Conservation (phyloP, 2,888 invertebrate species). For the Strigamia transsilvanica region DNA sequence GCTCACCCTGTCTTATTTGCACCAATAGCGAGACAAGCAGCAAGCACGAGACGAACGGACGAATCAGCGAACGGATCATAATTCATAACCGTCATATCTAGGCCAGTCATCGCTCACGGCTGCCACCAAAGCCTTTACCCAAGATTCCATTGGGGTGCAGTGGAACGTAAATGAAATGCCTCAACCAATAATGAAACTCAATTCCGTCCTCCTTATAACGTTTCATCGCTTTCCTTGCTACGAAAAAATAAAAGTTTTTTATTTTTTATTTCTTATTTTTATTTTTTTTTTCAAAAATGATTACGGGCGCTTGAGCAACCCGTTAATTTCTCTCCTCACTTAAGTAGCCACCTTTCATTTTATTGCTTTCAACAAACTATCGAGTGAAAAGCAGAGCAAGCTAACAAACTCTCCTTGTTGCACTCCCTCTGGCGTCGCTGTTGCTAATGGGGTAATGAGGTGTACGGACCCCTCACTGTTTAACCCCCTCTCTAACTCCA, state of each 20-base stretch:
- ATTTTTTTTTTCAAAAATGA: background rate
- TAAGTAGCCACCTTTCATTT: background rate
- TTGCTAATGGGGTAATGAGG: slow-evolving; percentile 52
- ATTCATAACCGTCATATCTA: slow-evolving; percentile 47
- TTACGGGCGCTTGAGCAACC: background rate
- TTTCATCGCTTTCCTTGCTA: background rate
- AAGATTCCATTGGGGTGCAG: background rate
- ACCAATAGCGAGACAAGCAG: background rate
- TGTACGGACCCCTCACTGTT: slow-evolving; percentile 50
- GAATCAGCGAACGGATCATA: slow-evolving; percentile 32
- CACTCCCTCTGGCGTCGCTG: slow-evolving; percentile 19
- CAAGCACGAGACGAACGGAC: background rate
- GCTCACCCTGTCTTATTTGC: background rate
- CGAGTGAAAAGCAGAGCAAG: slow-evolving; percentile 18
- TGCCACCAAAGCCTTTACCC: background rate
- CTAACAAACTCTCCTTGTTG: slow-evolving; percentile 16
- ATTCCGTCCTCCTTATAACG: background rate
- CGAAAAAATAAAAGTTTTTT: background rate
- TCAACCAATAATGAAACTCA: slow-evolving; percentile 14
- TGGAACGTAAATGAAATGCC: background rate
- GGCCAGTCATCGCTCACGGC: slow-evolving; percentile 42
- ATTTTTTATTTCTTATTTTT: too few relatives aligned
- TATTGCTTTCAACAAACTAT: slow-evolving; percentile 22
- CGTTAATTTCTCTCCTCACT: background rate
- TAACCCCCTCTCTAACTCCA: slow-evolving; percentile 34